Base-by-base conservation (phyloP, 2,797 vertebrate genomes). In the Carduelis carduelis region DNA sequence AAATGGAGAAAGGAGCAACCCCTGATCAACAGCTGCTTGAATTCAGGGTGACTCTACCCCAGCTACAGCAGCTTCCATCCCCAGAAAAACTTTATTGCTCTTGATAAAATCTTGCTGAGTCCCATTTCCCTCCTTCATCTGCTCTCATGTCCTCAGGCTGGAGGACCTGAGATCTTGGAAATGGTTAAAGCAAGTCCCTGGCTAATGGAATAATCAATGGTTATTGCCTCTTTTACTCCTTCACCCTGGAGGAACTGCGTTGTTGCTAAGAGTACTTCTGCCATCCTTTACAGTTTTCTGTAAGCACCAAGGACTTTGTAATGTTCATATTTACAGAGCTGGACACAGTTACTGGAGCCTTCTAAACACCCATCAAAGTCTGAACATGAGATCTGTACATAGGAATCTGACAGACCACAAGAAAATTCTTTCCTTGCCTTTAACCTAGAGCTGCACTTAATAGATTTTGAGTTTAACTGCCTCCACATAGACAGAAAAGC, bases 181-280 rank as follows among this genome's bases (percentile, higher is more conserved):
- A 91, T n/a, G 13, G 82, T 89, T 94, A 92, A 93, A 72, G 60
- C 35, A 79, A 52, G 83, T 89, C 87, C 34, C 27, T 37, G 13
- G 26, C 26, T 95, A 87, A 96, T 85, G 69, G 57, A 85, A 93
- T 71, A 95, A 93, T 89, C 91, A 89, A 91, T 92, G 81, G 53
- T 46, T 92, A 85, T 57, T 80, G 61, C 57, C 15, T 91, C 24
- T 82, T 92, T 90, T 83, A 78, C 41, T 83, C 78, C 35, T 93
- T 74, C 43, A 53, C 41, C 56, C 82, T n/a, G 37, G 35, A 93
- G 89, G 37, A 91, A 83, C 27, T 11, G 56, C 70, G 44, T 56
- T 82, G 66, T 32, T 79, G 50, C 81, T 84, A 60, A 93, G 66
- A 94, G 85, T 88, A 83, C 23, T 53, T 83, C 64, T 63, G 37